Evolutionary conservation across 2,113 vertebrate species (phyloP), one percentile per base, ranked within the genome.

Genomic region (Hemiscyllium ocellatum): DNA sequence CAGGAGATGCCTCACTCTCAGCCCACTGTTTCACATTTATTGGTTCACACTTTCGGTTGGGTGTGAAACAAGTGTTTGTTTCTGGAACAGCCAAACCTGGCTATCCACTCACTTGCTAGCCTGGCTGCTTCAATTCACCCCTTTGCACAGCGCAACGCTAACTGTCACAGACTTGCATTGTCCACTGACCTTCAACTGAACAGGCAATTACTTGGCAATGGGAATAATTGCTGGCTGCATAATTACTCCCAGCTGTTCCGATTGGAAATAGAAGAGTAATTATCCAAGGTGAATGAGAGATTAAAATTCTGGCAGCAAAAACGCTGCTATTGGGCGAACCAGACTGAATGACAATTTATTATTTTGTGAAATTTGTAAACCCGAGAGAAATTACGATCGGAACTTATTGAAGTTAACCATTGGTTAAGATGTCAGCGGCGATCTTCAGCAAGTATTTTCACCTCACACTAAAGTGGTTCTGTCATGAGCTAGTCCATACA

Each of bases 261-360:
- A n/a, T 70, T 50, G 93, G 66, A 94, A 47, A 50, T 94, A 70
- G 66, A 94, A 47, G 93, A 94, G 66, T 94, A 94, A 94, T 94
- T 94, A 94, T 94, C 65, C 93, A 70, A 94, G 93, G 93, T 94
- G 93, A 69, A 70, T 70, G 66, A 70, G 93, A 70, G 37, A 94
- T 94, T 94, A 70, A 20, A 42, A 94, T 70, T 94, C 68, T 94
- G 91, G 61, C 66, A 69, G 91, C 8, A 89, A 89, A 7, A 0
- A 52, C 8, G 15, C 61, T 24, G 50, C 65, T 69, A 8, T 69
- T 94, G 37, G 37, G 42, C 15, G 19, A 94, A 3, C n/a, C 24
- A 42, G 66, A 94, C 22, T 3, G 66, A 94, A 37, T 24, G 37
- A 68, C 42, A 69, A 94, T 94, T 94, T n/a, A 94, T 94, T 70